A percentile compares a stretch with the other conserved stretches of the same genome.
Evolutionary conservation across 2,797 vertebrate genomes (phyloP).

Genomic region (Australoheros facetus): DNA sequence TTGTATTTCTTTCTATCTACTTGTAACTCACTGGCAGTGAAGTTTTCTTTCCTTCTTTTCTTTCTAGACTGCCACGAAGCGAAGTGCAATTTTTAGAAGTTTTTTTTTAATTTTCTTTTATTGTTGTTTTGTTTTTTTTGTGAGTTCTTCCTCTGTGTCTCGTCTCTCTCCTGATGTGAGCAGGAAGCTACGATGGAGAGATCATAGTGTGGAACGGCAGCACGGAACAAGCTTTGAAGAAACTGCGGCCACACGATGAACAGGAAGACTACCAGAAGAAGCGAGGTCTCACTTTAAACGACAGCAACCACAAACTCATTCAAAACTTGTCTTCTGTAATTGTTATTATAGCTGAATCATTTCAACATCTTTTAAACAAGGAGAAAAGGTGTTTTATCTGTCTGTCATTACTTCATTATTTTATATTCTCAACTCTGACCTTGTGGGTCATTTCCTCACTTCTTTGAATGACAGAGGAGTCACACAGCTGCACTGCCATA

Average conservation of each 20-base stretch:
- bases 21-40: background rate
- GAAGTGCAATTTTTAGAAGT: background rate
- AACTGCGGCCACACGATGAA: conserved; percentile 59
- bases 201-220: conserved; percentile 83
- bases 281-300: background rate
- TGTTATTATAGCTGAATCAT: background rate
- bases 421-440: background rate
- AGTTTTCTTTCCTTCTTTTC: background rate
- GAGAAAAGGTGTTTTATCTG: background rate
- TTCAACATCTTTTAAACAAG: background rate
- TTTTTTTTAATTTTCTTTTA: background rate
- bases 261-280: conserved; percentile 23
- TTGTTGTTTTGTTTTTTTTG: background rate
- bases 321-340: background rate
- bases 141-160: background rate
- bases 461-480: conserved; percentile 45
- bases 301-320: background rate
- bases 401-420: background rate
- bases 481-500: conserved; percentile 60
- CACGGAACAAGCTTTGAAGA: conserved; percentile 78
- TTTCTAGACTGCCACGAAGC: background rate
- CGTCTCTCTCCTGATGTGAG: conserved; percentile 30
- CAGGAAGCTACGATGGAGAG: conserved; percentile 81
- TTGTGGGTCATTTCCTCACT: conserved; percentile 4
- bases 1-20: background rate